Evolutionary conservation across 2,113 vertebrate genomes (phyloP).

Genomic region (Gallinago undulata): DNA sequence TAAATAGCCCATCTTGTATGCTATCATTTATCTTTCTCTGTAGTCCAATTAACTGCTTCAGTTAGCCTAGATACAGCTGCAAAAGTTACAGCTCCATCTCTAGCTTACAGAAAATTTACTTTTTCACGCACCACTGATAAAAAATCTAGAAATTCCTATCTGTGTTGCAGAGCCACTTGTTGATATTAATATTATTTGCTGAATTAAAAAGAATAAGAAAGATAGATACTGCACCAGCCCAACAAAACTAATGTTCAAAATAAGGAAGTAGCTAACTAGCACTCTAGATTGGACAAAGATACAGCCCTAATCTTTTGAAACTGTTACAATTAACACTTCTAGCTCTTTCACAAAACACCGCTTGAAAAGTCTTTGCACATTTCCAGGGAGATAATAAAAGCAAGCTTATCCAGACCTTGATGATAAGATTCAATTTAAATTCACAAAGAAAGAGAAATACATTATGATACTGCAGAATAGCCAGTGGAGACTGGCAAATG

Average conservation of each 20-base stretch:
- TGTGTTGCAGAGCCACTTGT: background rate
- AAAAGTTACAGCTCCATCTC: background rate
- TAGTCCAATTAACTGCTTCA: background rate
- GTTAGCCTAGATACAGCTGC: background rate
- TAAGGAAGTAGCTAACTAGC: background rate
- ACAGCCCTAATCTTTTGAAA: background rate
- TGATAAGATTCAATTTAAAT: background rate
- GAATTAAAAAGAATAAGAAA: background rate
- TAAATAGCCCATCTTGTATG: background rate
- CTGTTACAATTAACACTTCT: background rate
- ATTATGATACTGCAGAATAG: background rate
- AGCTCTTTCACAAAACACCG: background rate
- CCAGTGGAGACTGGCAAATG: background rate
- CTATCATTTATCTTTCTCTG: background rate
- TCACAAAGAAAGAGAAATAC: background rate
- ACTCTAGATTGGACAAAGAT: background rate
- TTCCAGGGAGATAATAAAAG: background rate
- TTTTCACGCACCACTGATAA: background rate
- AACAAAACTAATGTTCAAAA: background rate
- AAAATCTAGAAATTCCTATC: background rate
- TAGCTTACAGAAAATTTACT: background rate
- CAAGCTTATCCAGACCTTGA: background rate
- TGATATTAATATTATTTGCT: background rate
- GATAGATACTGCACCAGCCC: background rate
- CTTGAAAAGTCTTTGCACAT: background rate